Percentiles rank a stretch among this genome's conserved stretches.
Conservation (phyloP, 1,140 invertebrate species). For the Zaprionus ghesquierei region DNA sequence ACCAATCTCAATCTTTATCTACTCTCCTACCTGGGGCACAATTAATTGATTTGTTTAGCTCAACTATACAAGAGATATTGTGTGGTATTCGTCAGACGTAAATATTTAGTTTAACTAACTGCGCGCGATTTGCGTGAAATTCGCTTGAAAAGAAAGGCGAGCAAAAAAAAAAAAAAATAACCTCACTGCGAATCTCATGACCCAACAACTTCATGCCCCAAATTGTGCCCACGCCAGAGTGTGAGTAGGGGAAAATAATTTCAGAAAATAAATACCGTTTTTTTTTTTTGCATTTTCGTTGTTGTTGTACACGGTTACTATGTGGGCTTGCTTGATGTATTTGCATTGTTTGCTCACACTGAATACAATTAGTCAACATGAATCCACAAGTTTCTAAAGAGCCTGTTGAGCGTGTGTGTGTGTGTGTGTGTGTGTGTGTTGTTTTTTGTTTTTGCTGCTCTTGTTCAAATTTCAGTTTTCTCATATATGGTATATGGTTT, state of each 20-base stretch:
- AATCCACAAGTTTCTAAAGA: constrained; percentile 65
- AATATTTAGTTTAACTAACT: constrained; percentile 71
- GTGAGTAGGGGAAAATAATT: neutral
- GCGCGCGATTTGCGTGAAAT: constrained; percentile 65
- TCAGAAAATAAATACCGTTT: neutral
- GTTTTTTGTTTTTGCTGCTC: constrained; percentile 17
- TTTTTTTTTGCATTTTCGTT: too few species aligned
- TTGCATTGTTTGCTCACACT: constrained; percentile 45
- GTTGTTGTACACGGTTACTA: constrained; percentile 24
- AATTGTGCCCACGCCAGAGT: constrained; percentile 33
- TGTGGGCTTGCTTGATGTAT: constrained; percentile 43
- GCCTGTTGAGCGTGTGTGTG: constrained; percentile 31
- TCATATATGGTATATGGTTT: constrained; percentile 18
- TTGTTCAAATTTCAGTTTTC: constrained; percentile 24
- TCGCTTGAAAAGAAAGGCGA: constrained; percentile 29
- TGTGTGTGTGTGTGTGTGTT: too few species aligned
- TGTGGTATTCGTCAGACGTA: constrained; percentile 55
- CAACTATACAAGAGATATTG: constrained; percentile 35
- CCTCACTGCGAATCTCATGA: constrained; percentile 14
- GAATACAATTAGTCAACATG: constrained; percentile 69
- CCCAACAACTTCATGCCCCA: constrained; percentile 34
- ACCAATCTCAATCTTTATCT: constrained; percentile 30
- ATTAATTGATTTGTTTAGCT: constrained; percentile 81
- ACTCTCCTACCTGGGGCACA: constrained; percentile 41
- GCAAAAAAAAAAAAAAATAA: constrained; percentile 17